Base-by-base conservation (phyloP, 2,797 vertebrate species). In the Clarias platycephalus region DNA sequence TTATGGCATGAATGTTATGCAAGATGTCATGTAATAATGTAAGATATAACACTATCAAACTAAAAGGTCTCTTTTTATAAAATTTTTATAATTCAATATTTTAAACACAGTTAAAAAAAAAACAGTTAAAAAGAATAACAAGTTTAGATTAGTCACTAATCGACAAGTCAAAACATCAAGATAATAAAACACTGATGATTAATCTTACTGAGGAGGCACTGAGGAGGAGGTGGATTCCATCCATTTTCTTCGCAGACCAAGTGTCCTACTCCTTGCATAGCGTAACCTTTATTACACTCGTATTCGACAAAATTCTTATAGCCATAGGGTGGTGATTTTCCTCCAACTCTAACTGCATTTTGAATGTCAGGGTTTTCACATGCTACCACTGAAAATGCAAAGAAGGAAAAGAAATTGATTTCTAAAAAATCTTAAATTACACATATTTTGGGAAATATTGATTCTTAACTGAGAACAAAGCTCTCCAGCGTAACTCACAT, bases 121-220 rank as follows among this genome's bases (percentile, higher is more conserved):
- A 31, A 31, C 3, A 2, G 34, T 34, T 34, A 34, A 34, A 34
- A 34, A 34, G 34, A 34, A 34, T 34, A 34, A 34, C 34, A 34
- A 34, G 34, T 34, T 3, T 34, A 34, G 34, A 34, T 34, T 34
- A 34, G 34, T 34, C 34, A 34, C 34, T 34, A 34, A 34, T 34
- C 34, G 2, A 3, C 3, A 37, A 37, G 37, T 37, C 4, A 37
- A 5, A 37, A 37, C 37, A 37, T 57, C 53, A 58, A 37, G 28
- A 8, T 49, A 7, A 78, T 12, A 9, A 80, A 83, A 63, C 53
- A 20, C 1, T n/a, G 24, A 83, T 16, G 24, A 83, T 16, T 49
- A 44, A 37, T 10, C 78, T 82, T 93, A 94, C 93, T 0, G 85
- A 0, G 2, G 85, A 0, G 2, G 88, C 93, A 94, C 0, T 44